These are phyloP conservation scores for Torymus auratus DNA, from an alignment of 2,888 invertebrate genomes.

Conservation along the genomic window DNA sequence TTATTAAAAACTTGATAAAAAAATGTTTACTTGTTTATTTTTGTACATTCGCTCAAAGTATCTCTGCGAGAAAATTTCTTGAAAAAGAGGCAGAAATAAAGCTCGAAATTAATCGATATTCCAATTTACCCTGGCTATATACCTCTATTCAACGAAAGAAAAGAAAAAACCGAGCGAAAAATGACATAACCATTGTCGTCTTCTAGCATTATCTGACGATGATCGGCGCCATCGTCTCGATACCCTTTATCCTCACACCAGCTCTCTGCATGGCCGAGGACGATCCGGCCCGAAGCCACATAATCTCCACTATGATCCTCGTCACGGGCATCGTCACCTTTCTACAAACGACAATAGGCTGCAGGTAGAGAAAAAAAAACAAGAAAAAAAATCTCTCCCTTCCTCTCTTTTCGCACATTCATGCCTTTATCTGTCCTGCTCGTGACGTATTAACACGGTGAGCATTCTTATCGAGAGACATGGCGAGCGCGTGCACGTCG, in stretches of 20 bases:
- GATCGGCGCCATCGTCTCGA: slow-evolving; percentile 90
- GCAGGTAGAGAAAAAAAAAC: slow-evolving; percentile 75
- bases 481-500: no score
- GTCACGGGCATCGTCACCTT: slow-evolving; percentile 88
- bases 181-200: no score
- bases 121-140: no score
- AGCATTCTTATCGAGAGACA: no score
- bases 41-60: no score
- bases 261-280: slow-evolving; percentile 87
- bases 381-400: background rate
- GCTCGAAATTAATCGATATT: slow-evolving; percentile 39
- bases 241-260: slow-evolving; percentile 89
- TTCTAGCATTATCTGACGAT: slow-evolving; percentile 88
- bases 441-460: background rate
- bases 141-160: no score
- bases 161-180: no score
- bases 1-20: no score
- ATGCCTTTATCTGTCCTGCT: background rate
- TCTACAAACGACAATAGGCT: slow-evolving; percentile 86
- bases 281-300: slow-evolving; percentile 85
- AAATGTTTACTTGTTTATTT: no score
- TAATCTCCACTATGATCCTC: slow-evolving; percentile 90
- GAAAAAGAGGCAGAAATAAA: no score
- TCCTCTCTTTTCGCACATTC: background rate
- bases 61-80: no score